Base-by-base conservation (phyloP, 2,797 vertebrate genomes). In the Muscicapa comitata region DNA sequence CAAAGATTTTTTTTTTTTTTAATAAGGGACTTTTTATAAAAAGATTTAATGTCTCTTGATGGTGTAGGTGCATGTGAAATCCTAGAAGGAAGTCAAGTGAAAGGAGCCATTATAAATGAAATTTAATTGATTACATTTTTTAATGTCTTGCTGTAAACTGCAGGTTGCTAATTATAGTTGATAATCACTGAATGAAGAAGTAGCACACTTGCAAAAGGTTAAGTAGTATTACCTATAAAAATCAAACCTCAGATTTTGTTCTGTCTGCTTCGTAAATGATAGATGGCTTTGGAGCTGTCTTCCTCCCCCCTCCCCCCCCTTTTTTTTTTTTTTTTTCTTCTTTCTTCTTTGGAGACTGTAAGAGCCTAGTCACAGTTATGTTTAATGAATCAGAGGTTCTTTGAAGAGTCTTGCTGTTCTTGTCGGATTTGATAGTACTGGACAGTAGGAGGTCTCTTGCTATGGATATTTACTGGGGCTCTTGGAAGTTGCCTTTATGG, bases 301-400 rank as follows among this genome's bases (percentile, higher is more conserved):
- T 31, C 13, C 2, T 26, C 4, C 9, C 6, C 3, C 5, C 2
- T 14, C 4, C 1, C 5, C 7, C 11, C 12, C 35, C 35, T 37
- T 11, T 31, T 65, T 53, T 50, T 58, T 48, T 25, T n/a, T 45
- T 16, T 28, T 11, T 4, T 0, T 4, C 7, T 25, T 29, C 14
- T 33, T 29, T 24, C 13, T 45, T 24, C 40, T 82, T 57, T 84
- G n/a, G 26, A 31, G 40, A 7, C 48, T 66, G 5, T 38, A 63
- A 33, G 35, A 77, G 37, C 23, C 48, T 38, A 5, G 25, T 43
- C 21, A 8, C 2, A 3, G 48, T 75, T 80, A 17, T 24, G 9
- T 53, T 90, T 86, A 33, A 58, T 75, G 77, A 84, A 84, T 81
- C 47, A 0, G 0, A 20, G 1, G 7, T 48, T 83, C 24, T 79